Evolutionary conservation across 2,888 invertebrate species (phyloP).

Genomic region (Odontothrips loti): DNA sequence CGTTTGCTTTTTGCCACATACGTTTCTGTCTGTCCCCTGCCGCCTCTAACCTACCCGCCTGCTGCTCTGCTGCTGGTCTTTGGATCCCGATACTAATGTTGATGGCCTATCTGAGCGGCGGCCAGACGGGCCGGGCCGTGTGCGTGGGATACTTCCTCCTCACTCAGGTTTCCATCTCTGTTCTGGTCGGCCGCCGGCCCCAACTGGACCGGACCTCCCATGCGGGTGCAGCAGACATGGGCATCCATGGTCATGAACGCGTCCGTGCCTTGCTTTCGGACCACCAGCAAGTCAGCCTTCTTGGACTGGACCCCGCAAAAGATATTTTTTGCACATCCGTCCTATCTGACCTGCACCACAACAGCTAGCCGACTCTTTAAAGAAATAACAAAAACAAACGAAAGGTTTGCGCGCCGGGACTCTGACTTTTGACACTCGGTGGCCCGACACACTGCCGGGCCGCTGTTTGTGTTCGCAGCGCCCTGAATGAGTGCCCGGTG

Average conservation of each 20-base stretch:
- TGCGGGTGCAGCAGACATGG: not conserved
- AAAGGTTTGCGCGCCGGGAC: no score
- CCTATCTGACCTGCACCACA: not conserved
- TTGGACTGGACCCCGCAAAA: not conserved
- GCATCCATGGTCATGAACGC: not conserved
- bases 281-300: not conserved
- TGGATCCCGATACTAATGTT: not conserved
- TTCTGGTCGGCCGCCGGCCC: not conserved
- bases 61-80: not conserved
- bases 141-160: not conserved
- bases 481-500: no score
- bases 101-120: not conserved
- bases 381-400: no score
- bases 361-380: no score
- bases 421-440: no score
- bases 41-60: not conserved
- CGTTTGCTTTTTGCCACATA: not conserved
- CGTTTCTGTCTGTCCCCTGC: not conserved
- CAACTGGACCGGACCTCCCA: not conserved
- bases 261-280: not conserved
- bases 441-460: no score
- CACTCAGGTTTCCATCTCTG: slow-evolving; percentile 4
- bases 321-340: not conserved
- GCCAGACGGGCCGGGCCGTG: not conserved
- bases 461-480: no score